Conservation (phyloP, 1,140 invertebrate species). For the Drosophila repletoides region DNA sequence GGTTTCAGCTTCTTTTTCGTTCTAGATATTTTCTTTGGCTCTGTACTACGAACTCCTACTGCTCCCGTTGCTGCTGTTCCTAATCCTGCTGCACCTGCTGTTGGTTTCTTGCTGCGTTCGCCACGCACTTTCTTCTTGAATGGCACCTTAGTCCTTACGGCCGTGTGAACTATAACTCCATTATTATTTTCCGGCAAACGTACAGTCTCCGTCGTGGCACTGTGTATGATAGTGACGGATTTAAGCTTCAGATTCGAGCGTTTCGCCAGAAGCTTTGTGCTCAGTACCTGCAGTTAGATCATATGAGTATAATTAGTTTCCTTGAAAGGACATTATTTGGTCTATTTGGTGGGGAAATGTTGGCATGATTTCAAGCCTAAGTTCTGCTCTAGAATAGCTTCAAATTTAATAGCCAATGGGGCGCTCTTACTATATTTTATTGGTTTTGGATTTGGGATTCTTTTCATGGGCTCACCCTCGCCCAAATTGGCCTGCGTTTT, state of each 20-base stretch:
- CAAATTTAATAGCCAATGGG: slow-evolving; percentile 15
- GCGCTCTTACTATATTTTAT: slow-evolving; percentile 20
- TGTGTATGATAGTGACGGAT: slow-evolving; percentile 92
- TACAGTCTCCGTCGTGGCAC: slow-evolving; percentile 92
- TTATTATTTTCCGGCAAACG: slow-evolving; percentile 89
- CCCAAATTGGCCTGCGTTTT: slow-evolving; percentile 55
- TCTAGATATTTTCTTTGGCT: slow-evolving; percentile 55
- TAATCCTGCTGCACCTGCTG: neutral
- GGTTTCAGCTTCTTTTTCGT: slow-evolving; percentile 65
- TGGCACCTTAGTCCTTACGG: slow-evolving; percentile 88
- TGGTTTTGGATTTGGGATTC: slow-evolving; percentile 25
- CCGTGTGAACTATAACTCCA: slow-evolving; percentile 89
- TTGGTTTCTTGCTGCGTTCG: slow-evolving; percentile 83
- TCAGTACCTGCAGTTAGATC: slow-evolving; percentile 85
- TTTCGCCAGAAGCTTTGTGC: slow-evolving; percentile 90
- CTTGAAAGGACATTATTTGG: neutral
- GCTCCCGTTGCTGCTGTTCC: slow-evolving; percentile 5
- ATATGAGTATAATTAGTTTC: slow-evolving; percentile 21
- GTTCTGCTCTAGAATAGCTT: slow-evolving; percentile 31
- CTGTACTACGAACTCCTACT: slow-evolving; percentile 29
- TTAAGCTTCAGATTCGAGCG: slow-evolving; percentile 90
- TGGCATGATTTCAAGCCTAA: slow-evolving; percentile 13
- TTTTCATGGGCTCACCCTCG: slow-evolving; percentile 39
- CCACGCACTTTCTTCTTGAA: slow-evolving; percentile 89
- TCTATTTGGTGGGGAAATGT: neutral